Base-by-base conservation (phyloP, 2,797 vertebrate genomes). In the Notolepis coatsorum region DNA sequence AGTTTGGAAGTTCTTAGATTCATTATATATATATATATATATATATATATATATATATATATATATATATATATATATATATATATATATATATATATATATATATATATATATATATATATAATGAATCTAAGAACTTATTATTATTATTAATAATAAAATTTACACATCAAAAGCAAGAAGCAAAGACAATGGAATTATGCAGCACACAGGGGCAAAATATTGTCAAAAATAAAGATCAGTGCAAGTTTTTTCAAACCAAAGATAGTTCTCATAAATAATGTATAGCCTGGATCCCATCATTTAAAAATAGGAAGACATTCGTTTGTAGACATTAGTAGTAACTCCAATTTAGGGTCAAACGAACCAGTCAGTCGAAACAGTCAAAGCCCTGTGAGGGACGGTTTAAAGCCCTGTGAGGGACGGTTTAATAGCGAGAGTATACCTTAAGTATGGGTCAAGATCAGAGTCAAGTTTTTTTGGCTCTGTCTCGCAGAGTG, bases 401-500 rank as follows among this genome's bases (percentile, higher is more conserved):
- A 75, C 78, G 68, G 82, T 85, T 90, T 87, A 82, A 81, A 80
- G 25, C 69, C 80, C 80, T 74, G 63, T 84, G 76, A 86, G 76
- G 80, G 56, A 75, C 78, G 68, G 82, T 85, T 90, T 87, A 82
- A 81, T 84, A 70, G 73, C 66, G 66, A 76, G 73, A 82, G 59
- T 66, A 28, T 58, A 89, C 70, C 80, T 83, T 80, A 85, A 90
- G 83, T 85, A 80, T 79, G 82, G 94, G 95, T 96, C 93, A 95
- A 92, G 88, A 89, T 93, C 78, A 88, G 90, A 93, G 92, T 93
- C 88, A 92, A 91, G 87, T 88, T 88, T 86, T 88, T 82, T 88
- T 84, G 82, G 86, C 90, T 91, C 86, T 92, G 94, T 85, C 94
- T 93, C 94, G 91, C 92, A 86, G 90, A 94, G 91, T 90, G 80